Evolutionary conservation across 2,888 invertebrate genomes (phyloP).

Genomic region (Heliconius ethilla): DNA sequence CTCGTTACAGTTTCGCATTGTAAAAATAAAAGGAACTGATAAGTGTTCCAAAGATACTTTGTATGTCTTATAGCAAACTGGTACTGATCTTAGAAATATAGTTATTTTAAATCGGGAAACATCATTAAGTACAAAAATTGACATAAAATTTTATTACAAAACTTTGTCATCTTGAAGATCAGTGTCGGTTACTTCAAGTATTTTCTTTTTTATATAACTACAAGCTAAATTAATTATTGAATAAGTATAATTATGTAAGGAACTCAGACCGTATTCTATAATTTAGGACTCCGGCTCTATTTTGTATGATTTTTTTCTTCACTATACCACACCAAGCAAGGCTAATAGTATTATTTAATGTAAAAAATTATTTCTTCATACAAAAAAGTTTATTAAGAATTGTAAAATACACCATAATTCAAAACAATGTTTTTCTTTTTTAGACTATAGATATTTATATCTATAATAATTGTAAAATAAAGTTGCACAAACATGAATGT

Average conservation of each 20-base stretch:
- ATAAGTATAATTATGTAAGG: neutral
- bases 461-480: neutral
- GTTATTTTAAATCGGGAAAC: too few relatives aligned
- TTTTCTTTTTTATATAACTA: slow-evolving; percentile 10
- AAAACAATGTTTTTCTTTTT: neutral
- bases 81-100: neutral
- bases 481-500: neutral
- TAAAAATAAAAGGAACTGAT: slow-evolving; percentile 22
- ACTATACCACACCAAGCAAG: neutral
- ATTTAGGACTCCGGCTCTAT: neutral
- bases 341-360: neutral
- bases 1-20: slow-evolving; percentile 8
- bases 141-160: too few relatives aligned
- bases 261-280: slow-evolving; percentile 1
- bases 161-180: neutral
- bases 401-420: neutral
- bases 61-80: neutral
- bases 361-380: neutral
- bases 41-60: slow-evolving; percentile 21
- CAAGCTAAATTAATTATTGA: slow-evolving; percentile 13
- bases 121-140: neutral
- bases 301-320: neutral
- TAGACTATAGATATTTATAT: neutral
- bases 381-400: neutral
- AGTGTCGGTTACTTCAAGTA: slow-evolving; percentile 16